phyloP scores from a whole-genome alignment of 2,113 vertebrate species.

The Suncus etruscus region DNA sequence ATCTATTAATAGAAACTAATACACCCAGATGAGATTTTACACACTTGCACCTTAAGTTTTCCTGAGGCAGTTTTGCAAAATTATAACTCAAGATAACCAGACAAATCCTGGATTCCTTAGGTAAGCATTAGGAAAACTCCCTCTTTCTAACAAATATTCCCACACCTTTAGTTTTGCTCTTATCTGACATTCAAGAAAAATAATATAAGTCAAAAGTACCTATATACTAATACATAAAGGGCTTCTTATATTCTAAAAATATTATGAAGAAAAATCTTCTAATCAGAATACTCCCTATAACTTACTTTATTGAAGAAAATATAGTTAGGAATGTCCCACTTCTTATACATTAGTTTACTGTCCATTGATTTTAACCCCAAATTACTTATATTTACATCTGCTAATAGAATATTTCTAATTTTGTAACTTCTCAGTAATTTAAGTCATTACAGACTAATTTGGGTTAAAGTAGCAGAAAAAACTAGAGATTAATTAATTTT shows the following conservation, averaged over 20 bases:
- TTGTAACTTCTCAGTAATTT: slow-evolving; percentile 64
- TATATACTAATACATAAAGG: slow-evolving; percentile 50
- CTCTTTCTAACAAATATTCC: slow-evolving; percentile 5
- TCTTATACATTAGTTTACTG: slow-evolving; percentile 24
- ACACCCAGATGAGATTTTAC: slow-evolving; percentile 60
- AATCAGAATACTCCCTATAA: neutral
- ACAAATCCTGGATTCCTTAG: slow-evolving; percentile 52
- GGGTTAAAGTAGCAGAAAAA: slow-evolving; percentile 33
- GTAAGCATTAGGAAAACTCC: neutral
- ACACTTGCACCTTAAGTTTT: slow-evolving; percentile 64
- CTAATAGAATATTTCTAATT: slow-evolving; percentile 67
- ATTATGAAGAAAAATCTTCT: slow-evolving; percentile 39
- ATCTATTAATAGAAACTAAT: slow-evolving; percentile 68
- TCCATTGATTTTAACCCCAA: slow-evolving; percentile 37
- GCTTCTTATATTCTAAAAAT: slow-evolving; percentile 61
- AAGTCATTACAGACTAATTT: slow-evolving; percentile 44
- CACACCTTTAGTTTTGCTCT: neutral
- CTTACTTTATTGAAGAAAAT: slow-evolving; percentile 47
- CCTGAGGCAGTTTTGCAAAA: slow-evolving; percentile 63
- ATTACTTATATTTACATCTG: slow-evolving; percentile 58
- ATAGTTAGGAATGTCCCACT: slow-evolving; percentile 35
- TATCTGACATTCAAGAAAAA: slow-evolving; percentile 56
- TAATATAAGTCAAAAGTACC: slow-evolving; percentile 20
- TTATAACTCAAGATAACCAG: slow-evolving; percentile 60
- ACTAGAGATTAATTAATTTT: neutral